These are phyloP conservation scores for Zeuzera pyrina DNA, from an alignment of 2,888 invertebrate genomes.

Conservation along the genomic window DNA sequence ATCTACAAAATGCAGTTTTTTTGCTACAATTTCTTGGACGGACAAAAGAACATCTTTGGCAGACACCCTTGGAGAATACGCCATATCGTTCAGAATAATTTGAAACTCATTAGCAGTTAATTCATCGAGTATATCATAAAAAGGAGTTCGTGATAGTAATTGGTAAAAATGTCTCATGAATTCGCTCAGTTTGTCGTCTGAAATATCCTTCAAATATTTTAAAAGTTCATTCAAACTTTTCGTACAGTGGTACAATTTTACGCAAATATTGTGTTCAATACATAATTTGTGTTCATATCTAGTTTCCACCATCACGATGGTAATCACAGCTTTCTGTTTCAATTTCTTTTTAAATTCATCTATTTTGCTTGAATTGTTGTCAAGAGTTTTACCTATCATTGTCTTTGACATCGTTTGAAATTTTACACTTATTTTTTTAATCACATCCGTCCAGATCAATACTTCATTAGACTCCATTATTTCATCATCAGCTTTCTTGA, in stretches of 20 bases:
- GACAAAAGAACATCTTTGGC: constrained; percentile 30
- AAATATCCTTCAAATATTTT: constrained; percentile 20
- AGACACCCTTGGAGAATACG: constrained; percentile 30
- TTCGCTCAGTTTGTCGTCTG: constrained; percentile 24
- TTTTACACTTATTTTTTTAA: constrained; percentile 40
- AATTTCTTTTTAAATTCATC: constrained; percentile 9
- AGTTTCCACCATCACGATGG: constrained; percentile 30
- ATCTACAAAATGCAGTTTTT: constrained; percentile 9
- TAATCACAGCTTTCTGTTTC: constrained; percentile 21
- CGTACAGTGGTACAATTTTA: constrained; percentile 29
- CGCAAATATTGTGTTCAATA: constrained; percentile 30
- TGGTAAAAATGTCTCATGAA: constrained; percentile 27
- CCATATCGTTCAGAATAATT: constrained; percentile 44
- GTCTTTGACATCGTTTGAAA: constrained; percentile 30
- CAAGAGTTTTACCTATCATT: constrained; percentile 14
- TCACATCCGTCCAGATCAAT: constrained; percentile 32
- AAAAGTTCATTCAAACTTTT: constrained; percentile 29
- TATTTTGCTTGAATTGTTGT: constrained; percentile 14
- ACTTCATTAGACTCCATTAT: constrained; percentile 19
- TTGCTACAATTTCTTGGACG: constrained; percentile 29
- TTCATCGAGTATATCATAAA: constrained; percentile 31
- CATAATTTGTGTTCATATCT: constrained; percentile 37
- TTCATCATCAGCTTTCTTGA: constrained; percentile 24
- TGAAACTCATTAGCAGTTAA: constrained; percentile 34
- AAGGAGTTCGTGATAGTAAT: constrained; percentile 23